Base-by-base conservation (phyloP, 2,797 vertebrate genomes). In the Smutsia temminckii region DNA sequence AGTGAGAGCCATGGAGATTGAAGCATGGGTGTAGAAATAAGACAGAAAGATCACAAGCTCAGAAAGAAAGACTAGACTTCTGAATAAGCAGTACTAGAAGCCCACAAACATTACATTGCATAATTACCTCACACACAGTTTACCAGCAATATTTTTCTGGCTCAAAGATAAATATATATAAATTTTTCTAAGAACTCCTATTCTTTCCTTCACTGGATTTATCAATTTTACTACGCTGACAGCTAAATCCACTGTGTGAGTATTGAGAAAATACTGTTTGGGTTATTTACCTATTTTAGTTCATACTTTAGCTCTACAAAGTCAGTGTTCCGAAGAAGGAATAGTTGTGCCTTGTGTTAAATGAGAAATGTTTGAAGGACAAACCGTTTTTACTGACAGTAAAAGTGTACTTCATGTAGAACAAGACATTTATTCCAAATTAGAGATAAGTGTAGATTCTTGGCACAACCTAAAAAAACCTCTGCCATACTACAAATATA, bases 1-100 rank as follows among this genome's bases (percentile, higher is more conserved):
- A 99, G 98, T 99, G 95, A 99, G 98, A 99, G 99, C 99, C 99
- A 99, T 98, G 99, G 99, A 99, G 98, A 99, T 98, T 99, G 99
- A 99, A 99, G 99, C 99, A 98, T 97, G 99, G 98, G 98, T 99
- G 97, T 97, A 98, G 98, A 97, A 97, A 98, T 98, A 99, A 99
- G 98, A 98, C 98, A 99, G 98, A 98, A 98, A 98, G 98, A 98
- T 98, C 98, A 99, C 98, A 99, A 99, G 99, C 99, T 99, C 99
- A 99, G 99, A 99, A 99, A 99, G 99, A 99, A 99, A 98, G 99
- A 99, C 97, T 98, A 98, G 99, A 99, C 98, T 98, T 99, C 98
- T 98, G 98, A 99, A 98, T 98, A 98, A 99, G 99, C 98, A 98
- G 98, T 97, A 98, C 98, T 97, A 97, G 97, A 98, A 98, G 98